Evolutionary conservation across 2,797 vertebrate species (phyloP), one percentile per base, ranked within the genome.

Genomic region (Taenioides sp.): DNA sequence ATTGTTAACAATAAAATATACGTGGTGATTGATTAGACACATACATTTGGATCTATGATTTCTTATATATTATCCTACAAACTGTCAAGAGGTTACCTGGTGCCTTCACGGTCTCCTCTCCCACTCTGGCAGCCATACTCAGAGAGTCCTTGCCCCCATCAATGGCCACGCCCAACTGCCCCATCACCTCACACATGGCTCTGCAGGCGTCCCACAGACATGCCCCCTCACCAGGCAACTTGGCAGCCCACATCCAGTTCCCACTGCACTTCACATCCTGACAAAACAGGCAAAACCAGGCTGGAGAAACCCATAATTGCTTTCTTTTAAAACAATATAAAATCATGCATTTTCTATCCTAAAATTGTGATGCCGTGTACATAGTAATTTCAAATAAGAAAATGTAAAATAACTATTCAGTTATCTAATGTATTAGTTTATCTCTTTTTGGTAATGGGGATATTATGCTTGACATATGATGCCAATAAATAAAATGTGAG

Each of bases 161-260:
- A 1, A 98, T 88, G 0, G 97, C 97, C 57, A 98, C 91, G 0
- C 97, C 96, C 69, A 97, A 87, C 67, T 93, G 91, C 0, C 88
- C 87, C 94, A 98, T 95, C 74, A 93, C 91, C 5, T 92, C 81
- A 84, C 95, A 98, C 95, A 95, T 95, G 71, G 93, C 93, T 66
- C 89, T 81, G 71, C 97, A 98, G 7, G 97, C 96, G 0, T 96
- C 93, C 54, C 94, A 96, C 73, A 98, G 87, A 2, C 88, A 85
- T 0, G 93, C 94, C 0, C 97, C 96, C 58, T 98, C 97, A 0
- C 96, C 95, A 0, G 94, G 95, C 7, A 95, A 89, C 87, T 97
- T 98, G 7, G 96, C 95, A 0, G 96, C 95, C 97, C 97, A 98
- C 97, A 98, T 98, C 97, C 97, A 98, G 92, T 98, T 98, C 11